Percentiles rank a stretch among this genome's conserved stretches.
These are phyloP conservation scores for Notoglanidium macrostoma DNA, from an alignment of 2,797 vertebrate species.

Conservation along the genomic window DNA sequence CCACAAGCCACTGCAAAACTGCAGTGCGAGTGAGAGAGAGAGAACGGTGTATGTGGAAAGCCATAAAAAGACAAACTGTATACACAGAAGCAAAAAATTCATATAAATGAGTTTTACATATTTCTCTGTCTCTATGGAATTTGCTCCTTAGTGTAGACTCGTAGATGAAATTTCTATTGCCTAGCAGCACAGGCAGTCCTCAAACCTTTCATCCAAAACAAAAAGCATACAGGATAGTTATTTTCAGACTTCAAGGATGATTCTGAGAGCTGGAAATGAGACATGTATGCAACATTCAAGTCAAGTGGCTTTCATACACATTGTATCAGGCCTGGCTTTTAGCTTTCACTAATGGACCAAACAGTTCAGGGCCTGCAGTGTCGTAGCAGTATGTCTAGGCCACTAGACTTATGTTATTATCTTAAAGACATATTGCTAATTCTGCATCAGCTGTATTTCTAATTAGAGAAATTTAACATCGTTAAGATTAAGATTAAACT, in stretches of 20 bases:
- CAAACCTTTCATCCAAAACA: constrained; percentile 15
- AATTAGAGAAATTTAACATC: not conserved
- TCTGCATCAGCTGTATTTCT: not conserved
- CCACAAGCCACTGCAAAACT: constrained; percentile 27
- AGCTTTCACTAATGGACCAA: not conserved
- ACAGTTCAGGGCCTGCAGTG: not conserved
- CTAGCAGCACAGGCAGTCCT: constrained; percentile 11
- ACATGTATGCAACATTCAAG: not conserved
- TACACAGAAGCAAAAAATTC: constrained; percentile 13
- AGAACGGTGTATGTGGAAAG: not conserved
- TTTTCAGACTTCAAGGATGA: not conserved
- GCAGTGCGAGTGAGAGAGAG: not conserved
- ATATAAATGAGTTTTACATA: constrained; percentile 40
- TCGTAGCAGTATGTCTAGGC: not conserved
- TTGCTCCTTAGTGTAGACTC: not conserved
- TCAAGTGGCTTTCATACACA: too few species aligned
- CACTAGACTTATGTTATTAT: not conserved
- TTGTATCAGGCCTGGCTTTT: not conserved
- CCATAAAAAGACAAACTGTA: constrained; percentile 6
- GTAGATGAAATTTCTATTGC: constrained; percentile 4
- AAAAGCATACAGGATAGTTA: not conserved
- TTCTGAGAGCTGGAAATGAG: not conserved
- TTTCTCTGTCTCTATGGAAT: constrained; percentile 14
- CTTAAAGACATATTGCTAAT: not conserved
- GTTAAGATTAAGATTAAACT: not conserved